Base-by-base conservation (phyloP, 2,113 vertebrate species). In the Malurus cyaneus region DNA sequence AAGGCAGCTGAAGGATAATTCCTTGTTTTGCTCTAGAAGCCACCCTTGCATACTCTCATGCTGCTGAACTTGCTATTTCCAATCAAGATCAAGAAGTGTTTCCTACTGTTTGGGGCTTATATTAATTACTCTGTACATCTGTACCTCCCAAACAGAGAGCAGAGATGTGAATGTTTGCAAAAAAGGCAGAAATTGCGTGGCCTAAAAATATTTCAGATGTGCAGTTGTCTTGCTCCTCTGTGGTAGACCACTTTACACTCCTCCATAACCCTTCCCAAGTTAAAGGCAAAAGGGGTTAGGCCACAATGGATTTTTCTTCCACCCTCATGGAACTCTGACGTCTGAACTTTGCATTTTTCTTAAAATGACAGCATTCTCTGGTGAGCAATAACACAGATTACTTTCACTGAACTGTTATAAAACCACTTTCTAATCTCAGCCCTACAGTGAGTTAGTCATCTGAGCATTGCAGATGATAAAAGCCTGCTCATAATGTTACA, bases 341-440 rank as follows among this genome's bases (percentile, higher is more conserved):
- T 47, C 71, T 83, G 64, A 59, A 80, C 46, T 83, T 86, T 5
- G 12, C 31, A 69, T 88, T 88, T 95, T 93, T 93, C 32, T 65
- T 77, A 24, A 77, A 83, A 77, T 73, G 16, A 66, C 71, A 59
- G 32, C 26, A 86, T 86, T 65, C 60, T 70, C 44, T 60, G 66
- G 52, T 6, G 47, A 85, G 64, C 10, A 93, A 42, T 86, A 91
- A 89, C 42, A 80, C 41, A 65, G 56, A 85, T 69, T 94, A 31
- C 53, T 94, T 89, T 87, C 49, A 79, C 79, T 80, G 70, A 88
- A 83, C 36, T 86, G 44, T 76, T 86, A 59, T n/a, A 83, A 80
- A 11, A 46, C 6, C 8, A 19, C 26, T 73, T 92, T 88, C 66
- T 53, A 80, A 83, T 92, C 66, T 88, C 50, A 92, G 18, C 21